Evolutionary conservation across 1,140 invertebrate genomes (phyloP), one percentile per base, ranked within the genome.

Genomic region (Nebria ingens): DNA sequence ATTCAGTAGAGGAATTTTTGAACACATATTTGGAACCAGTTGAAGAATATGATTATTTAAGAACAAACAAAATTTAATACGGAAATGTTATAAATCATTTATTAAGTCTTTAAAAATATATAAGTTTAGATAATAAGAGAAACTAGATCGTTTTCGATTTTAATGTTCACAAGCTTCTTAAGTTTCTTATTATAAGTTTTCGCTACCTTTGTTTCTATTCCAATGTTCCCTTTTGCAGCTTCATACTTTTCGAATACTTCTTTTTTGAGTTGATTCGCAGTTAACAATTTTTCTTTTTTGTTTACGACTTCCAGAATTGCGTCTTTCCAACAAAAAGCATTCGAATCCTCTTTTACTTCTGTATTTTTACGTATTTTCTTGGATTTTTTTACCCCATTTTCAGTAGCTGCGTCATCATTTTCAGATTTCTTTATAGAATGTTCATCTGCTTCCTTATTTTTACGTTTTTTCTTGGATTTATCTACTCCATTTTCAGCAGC

Each of bases 1-100:
- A 98, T 67, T 89, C 92, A 11, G 86, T 97, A 0, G 89, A 94
- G 72, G 93, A 96, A 73, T 97, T 96, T 74, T 80, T 97, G 25
- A 84, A 83, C 34, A 91, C 89, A 34, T 87, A 93, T 79, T 75
- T 97, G 57, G 68, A 77, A 34, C 65, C 75, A 49, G 74, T 76
- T 29, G 72, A 77, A 25, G 74, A 77, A 57, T 58, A 67, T 57
- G 73, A 79, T 66, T 83, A 78, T 71, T 75, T 82, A 64, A 76
- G 74, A 68, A 80, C 79, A 40, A 83, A 83, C 68, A 65, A 73
- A 68, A 72, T 78, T 58, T 79, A 73, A 72, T 58, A 55, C n/a
- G n/a, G n/a, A n/a, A n/a, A n/a, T n/a, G n/a, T n/a, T n/a, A n/a
- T n/a, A n/a, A n/a, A n/a, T n/a, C n/a, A n/a, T n/a, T n/a, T n/a